Conservation (phyloP, 1,140 invertebrate genomes). For the Drosophila fuyamai region DNA sequence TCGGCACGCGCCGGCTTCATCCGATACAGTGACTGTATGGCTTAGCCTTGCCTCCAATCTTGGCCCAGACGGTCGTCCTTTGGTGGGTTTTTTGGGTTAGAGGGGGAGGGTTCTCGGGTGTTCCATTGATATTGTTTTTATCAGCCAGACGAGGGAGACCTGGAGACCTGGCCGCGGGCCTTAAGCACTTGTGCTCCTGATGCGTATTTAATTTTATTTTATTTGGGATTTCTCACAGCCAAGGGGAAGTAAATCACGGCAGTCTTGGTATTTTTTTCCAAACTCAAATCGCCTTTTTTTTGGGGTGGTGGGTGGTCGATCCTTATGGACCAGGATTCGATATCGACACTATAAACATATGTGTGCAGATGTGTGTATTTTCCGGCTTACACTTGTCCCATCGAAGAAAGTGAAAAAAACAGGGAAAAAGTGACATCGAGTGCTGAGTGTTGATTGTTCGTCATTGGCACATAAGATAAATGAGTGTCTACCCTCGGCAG, state of each 20-base stretch:
- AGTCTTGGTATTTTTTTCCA: constrained; percentile 37
- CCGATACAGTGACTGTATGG: constrained; percentile 47
- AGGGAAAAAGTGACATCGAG: constrained; percentile 55
- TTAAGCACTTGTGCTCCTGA: constrained; percentile 73
- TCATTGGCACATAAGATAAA: constrained; percentile 73
- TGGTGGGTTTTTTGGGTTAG: background rate
- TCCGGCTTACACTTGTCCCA: constrained; percentile 75
- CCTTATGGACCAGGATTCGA: constrained; percentile 31
- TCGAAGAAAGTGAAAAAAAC: constrained; percentile 20
- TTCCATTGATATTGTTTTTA: constrained; percentile 77
- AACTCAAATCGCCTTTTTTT: constrained; percentile 24
- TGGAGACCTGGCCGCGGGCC: constrained; percentile 45
- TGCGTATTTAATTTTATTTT: constrained; percentile 83
- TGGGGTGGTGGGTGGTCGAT: constrained; percentile 2
- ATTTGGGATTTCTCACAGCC: constrained; percentile 64
- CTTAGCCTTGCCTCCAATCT: constrained; percentile 43
- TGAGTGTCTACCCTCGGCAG: constrained; percentile 46
- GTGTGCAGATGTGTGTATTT: constrained; percentile 35
- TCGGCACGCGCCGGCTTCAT: constrained; percentile 67
- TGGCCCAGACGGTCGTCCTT: constrained; percentile 32
- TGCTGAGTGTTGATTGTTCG: constrained; percentile 74
- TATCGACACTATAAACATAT: constrained; percentile 30
- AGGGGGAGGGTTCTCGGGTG: constrained; percentile 5
- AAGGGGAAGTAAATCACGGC: constrained; percentile 74
- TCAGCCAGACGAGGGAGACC: constrained; percentile 53